Conservation (phyloP, 2,113 vertebrate species). For the Sinocyclocheilus anshuiensis region DNA sequence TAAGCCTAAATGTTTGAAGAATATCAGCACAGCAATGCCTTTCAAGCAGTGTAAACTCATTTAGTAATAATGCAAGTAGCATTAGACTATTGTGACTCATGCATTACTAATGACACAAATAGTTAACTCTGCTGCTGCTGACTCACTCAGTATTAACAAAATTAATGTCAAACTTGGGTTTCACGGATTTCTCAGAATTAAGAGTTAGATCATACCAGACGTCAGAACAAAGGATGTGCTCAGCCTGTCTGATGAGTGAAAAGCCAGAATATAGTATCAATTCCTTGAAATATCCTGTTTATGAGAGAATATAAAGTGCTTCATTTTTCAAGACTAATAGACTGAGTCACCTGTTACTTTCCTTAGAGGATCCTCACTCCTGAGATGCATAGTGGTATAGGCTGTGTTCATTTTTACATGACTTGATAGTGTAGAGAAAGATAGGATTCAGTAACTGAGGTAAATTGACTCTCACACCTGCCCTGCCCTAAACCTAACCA, state of each 20-base stretch:
- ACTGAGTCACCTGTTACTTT: neutral
- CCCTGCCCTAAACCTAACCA: constrained; percentile 42
- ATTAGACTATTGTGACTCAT: neutral
- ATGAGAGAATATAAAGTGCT: neutral
- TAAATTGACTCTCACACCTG: constrained; percentile 51
- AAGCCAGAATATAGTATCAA: neutral
- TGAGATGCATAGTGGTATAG: neutral
- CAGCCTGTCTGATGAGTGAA: neutral
- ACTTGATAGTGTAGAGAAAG: neutral
- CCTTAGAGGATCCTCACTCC: neutral
- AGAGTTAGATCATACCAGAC: neutral
- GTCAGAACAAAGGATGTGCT: neutral
- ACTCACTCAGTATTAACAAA: constrained; percentile 4
- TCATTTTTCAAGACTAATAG: neutral
- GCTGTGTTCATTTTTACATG: neutral
- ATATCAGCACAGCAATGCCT: neutral
- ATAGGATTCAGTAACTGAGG: constrained; percentile 20
- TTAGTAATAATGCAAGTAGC: neutral
- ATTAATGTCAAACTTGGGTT: neutral
- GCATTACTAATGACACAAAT: neutral
- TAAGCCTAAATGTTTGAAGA: neutral
- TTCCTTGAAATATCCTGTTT: neutral
- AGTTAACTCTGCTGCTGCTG: constrained; percentile 4
- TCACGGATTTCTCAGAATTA: neutral
- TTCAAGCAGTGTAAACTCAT: neutral